Base-by-base conservation (phyloP, 2,113 vertebrate species). In the Quiscalus mexicanus region DNA sequence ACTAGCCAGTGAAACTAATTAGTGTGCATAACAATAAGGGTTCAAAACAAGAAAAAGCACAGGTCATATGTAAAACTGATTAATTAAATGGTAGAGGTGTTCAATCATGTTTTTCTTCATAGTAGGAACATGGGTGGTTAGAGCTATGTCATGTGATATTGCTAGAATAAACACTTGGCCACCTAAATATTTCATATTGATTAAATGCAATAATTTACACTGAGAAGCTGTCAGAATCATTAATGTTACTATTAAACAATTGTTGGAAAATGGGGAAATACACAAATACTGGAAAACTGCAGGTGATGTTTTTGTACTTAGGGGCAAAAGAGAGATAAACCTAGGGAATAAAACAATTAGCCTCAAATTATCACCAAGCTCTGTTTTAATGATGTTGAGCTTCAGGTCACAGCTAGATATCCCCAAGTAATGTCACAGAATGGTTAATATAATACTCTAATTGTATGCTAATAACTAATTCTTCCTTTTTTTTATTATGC, bases 271-370 rank as follows among this genome's bases (percentile, higher is more conserved):
- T 74, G 28, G 6, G 23, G 67, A 88, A 86, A 55, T 88, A 39
- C 31, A 53, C 41, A 50, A 68, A 56, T 65, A 58, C 9, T 69
- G 67, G 53, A 95, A 82, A 63, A 44, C 24, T 79, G 70, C 8
- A 21, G 53, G 55, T 80, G 58, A 33, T 85, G 8, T 58, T 90
- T 62, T 50, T 83, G 10, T 49, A 37, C 30, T 76, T 86, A 53
- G 73, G 59, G 63, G 75, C 90, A 90, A 90, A 90, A 80, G 79
- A 69, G 75, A 67, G 35, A 53, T 65, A 50, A 88, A 85, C 31
- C 63, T 55, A 62, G 88, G 85, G 90, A 95, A 88, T 90, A 92
- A 88, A 94, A 81, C 55, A 77, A 86, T 97, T 94, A 96, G 59
- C 95, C 63, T 94, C 45, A 65, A 83, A 93, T 96, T 69, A 80